Base-by-base conservation (phyloP, 2,113 vertebrate species). In the Saccopteryx leptura region DNA sequence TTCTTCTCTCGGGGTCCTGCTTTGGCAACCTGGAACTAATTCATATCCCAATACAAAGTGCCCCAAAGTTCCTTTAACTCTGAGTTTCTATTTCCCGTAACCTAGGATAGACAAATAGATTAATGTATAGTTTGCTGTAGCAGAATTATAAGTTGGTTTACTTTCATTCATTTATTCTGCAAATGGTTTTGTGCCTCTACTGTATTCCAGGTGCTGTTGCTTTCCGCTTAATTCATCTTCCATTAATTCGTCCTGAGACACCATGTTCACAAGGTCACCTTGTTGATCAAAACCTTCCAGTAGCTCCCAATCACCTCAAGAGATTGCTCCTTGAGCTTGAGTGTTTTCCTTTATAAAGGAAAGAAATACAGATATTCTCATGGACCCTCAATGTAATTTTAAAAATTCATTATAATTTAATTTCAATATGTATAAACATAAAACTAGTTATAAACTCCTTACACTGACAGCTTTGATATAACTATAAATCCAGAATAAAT, bases 361-460 rank as follows among this genome's bases (percentile, higher is more conserved):
- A 78, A 63, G 33, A 46, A 28, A 56, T n/a, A 83, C 1, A 79
- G 17, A 28, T 63, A 71, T 79, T 82, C 76, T 88, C 88, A 92
- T 58, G 65, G 83, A 88, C 54, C 63, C 60, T 80, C 81, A 46
- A 60, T 89, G 79, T 83, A 83, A 89, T 71, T 94, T 96, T 90
- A 24, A 9, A 87, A 96, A 96, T 95, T 96, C 92, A 89, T 95
- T 92, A 91, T 93, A 91, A 96, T 95, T 95, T 97, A 93, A 97
- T 96, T 95, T 93, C 48, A 93, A 91, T 81, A 58, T 65, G 50
- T 50, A 97, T 92, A 95, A 97, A 94, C 76, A 94, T 90, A 97
- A 95, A 94, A 78, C 48, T 83, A 91, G 90, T 89, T 94, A 93
- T 48, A 91, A 93, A 86, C 68, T 92, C 68, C 76, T 87, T 97